Evolutionary conservation across 2,113 vertebrate genomes (phyloP), one percentile per base, ranked within the genome.

Genomic region (Semicossyphus pulcher): DNA sequence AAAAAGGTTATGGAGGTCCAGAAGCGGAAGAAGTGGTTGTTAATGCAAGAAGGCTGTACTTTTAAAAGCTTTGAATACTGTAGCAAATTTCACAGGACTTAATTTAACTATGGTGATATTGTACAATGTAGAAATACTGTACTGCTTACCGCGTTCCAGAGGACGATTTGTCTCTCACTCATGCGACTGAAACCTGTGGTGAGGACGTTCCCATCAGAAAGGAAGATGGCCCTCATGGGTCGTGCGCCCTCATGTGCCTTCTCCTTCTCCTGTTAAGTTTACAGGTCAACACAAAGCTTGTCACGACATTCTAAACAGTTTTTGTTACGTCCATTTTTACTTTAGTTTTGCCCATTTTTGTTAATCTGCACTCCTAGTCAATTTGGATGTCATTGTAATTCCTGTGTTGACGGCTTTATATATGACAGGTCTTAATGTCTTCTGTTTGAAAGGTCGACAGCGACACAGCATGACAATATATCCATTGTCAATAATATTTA

Each of bases 111-210:
- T 58, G n/a, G 7, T 10, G 25, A 26, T 1, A 10, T 28, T 20
- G 20, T 48, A 11, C 47, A 29, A 45, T 51, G 11, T 21, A 8
- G 7, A 41, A 15, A n/a, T n/a, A 6, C 39, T 41, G 39, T 41
- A 26, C 8, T 29, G 41, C 85, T 76, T 90, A 99, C 97, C 32
- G 90, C 91, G 64, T 97, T 97, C 97, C 97, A 99, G 57, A 99
- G 96, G 0, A 96, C 95, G 0, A 99, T 92, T 85, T 98, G 97
- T 80, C 97, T 93, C 80, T 99, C 97, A 0, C 97, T 99, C 97
- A 98, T 98, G 87, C 97, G 97, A 79, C 96, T 98, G 91, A 99
- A 99, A 4, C 97, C 97, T 0, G 97, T 99, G 37, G 97, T 97
- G 86, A 99, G 97, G 86, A 99, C 82, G 4, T 97, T 98, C 12